Conservation (phyloP, 2,113 vertebrate species). For the Danio rerio region GRCz12tu NC_133182.1:41112001-41112500, state of each 20-base stretch:
- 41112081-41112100: neutral
- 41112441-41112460: too few relatives aligned
- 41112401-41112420: too few relatives aligned
- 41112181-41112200: too few relatives aligned
- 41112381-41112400: too few relatives aligned
- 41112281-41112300: too few relatives aligned
- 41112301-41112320: too few relatives aligned
- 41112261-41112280: conserved; percentile 34
- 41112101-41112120: conserved; percentile 5
- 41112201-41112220: neutral
- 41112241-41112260: neutral
- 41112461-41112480: too few relatives aligned
- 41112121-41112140: conserved; percentile 13
- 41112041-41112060: neutral
- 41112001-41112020: conserved; percentile 25
- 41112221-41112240: neutral
- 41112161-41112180: neutral
- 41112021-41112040: neutral
- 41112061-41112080: conserved; percentile 3
- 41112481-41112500: too few relatives aligned
- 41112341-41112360: too few relatives aligned
- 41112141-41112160: neutral
- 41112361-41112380: too few relatives aligned
- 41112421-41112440: too few relatives aligned
- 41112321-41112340: too few relatives aligned